Percentiles rank a stretch among this genome's conserved stretches.
Conservation (phyloP, 1,140 invertebrate genomes). For the Bombyx mandarina region DNA sequence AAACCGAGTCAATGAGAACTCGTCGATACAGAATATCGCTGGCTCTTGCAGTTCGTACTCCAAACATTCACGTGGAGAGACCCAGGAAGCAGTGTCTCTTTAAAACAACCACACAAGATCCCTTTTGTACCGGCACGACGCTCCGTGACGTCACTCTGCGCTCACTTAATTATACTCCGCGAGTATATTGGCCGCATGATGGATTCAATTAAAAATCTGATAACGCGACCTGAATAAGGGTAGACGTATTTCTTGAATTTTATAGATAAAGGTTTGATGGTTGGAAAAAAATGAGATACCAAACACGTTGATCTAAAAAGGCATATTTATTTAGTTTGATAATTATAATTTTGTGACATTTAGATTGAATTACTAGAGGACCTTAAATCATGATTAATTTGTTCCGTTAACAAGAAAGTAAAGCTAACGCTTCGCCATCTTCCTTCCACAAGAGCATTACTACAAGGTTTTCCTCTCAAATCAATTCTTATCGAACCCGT, state of each 20-base stretch:
- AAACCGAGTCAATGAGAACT: no score
- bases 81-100: conserved; percentile 29
- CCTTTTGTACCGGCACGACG: conserved; percentile 26
- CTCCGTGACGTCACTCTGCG: conserved; percentile 18
- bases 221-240: no score
- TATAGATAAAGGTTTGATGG: no score
- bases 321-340: no score
- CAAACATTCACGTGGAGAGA: conserved; percentile 2
- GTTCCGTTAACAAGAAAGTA: no score
- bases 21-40: background rate
- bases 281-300: background rate
- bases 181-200: background rate
- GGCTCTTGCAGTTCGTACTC: background rate
- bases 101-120: conserved; percentile 36
- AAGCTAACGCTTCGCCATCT: no score
- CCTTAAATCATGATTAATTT: no score
- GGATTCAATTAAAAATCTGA: background rate
- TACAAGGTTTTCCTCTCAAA: no score
- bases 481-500: no score
- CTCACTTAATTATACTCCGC: conserved; percentile 23
- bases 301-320: background rate
- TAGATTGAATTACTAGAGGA: no score
- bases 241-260: background rate
- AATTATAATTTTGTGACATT: no score
- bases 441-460: no score